These are phyloP conservation scores for Venusia cambrica DNA, from an alignment of 2,888 invertebrate species.

Conservation along the genomic window DNA sequence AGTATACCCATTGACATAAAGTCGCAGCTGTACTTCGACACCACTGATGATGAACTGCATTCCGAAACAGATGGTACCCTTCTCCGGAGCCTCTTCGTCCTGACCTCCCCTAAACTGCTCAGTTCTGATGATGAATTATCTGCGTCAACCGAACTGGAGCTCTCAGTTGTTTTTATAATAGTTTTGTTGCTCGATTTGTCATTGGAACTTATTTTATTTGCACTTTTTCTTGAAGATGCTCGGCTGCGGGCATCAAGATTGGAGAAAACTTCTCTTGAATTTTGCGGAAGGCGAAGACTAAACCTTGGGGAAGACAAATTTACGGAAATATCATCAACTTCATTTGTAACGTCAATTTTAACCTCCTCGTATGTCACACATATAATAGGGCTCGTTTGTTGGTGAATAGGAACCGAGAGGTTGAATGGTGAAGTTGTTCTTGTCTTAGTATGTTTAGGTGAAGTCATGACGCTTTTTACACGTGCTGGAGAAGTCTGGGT, in stretches of 20 bases:
- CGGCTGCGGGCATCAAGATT: slow-evolving; percentile 44
- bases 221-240: slow-evolving; percentile 26
- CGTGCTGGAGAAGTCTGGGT: slow-evolving; percentile 74
- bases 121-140: slow-evolving; percentile 65
- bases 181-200: slow-evolving; percentile 26
- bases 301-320: slow-evolving; percentile 70
- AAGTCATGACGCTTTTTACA: slow-evolving; percentile 70
- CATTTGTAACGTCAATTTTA: slow-evolving; percentile 39
- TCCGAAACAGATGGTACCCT: slow-evolving; percentile 49
- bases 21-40: slow-evolving; percentile 52
- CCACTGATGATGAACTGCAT: slow-evolving; percentile 52
- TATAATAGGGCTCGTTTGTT: slow-evolving; percentile 61
- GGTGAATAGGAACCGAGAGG: slow-evolving; percentile 47
- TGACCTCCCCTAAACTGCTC: slow-evolving; percentile 71
- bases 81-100: slow-evolving; percentile 44
- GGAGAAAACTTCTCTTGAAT: slow-evolving; percentile 55
- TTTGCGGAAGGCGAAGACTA: slow-evolving; percentile 62
- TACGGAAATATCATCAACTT: slow-evolving; percentile 58
- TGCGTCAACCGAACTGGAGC: slow-evolving; percentile 61
- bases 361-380: slow-evolving; percentile 42
- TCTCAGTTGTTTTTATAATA: slow-evolving; percentile 33
- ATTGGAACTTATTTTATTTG: slow-evolving; percentile 22
- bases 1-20: slow-evolving; percentile 46
- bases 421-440: slow-evolving; percentile 67
- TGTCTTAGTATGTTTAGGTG: slow-evolving; percentile 65